Base-by-base conservation (phyloP, 2,113 vertebrate genomes). In the Cololabis saira region DNA sequence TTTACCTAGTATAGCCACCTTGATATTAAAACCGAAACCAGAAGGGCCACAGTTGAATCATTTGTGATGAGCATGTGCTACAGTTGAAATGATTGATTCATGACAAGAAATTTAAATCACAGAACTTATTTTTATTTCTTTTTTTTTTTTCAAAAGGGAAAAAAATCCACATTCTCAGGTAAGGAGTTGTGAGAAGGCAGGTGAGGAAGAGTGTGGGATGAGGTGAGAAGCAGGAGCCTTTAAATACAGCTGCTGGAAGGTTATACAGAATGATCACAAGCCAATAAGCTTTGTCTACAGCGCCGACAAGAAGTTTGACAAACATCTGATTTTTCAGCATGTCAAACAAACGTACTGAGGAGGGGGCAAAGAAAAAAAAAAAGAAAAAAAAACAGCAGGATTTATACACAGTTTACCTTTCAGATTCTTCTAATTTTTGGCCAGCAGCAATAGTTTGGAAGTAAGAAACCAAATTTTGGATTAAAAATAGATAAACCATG, bases 401-500 rank as follows among this genome's bases (percentile, higher is more conserved):
- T 81, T 74, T 61, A 71, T 76, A 83, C 59, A 83, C 16, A 74
- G 61, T 84, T 82, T 75, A 27, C 21, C 62, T 66, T 78, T 87
- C 53, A 56, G 49, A 86, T 78, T 78, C 22, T 63, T 72, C 61
- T 71, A 68, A 61, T 41, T 69, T 85, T 84, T 89, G 87, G 85
- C 88, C 89, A 88, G 90, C 82, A 90, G 88, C 82, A 85, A 91
- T 57, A 88, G 67, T 82, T 83, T 76, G 64, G 41, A 88, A 87
- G 69, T 76, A 85, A 68, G 74, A 84, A 90, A 91, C 90, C 88
- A 84, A 66, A 86, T 81, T 88, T 83, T 90, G 90, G 87, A 90
- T 90, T 83, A 82, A 91, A 94, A 92, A 84, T 83, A 86, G 85
- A 92, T 91, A 91, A 93, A 93, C 89, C 89, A 94, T 94, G 91